Evolutionary conservation across 1,140 invertebrate genomes (phyloP).

Genomic region (Trissolcus basalis): DNA sequence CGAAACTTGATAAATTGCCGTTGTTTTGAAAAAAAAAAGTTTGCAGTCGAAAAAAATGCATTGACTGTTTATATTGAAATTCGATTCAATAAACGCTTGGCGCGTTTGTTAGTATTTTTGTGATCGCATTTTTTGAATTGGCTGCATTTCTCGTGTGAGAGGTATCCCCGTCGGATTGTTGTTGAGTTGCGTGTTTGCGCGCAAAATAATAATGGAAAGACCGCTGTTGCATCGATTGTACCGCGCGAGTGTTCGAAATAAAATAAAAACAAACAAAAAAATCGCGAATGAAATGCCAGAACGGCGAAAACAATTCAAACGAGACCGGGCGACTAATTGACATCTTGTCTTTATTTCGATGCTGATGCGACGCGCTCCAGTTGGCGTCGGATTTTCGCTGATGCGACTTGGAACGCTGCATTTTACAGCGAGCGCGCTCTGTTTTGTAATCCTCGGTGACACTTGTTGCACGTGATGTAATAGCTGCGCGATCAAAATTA

Average conservation of each 20-base stretch:
- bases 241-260: neutral
- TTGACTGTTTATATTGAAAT: slow-evolving; percentile 57
- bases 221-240: slow-evolving; percentile 22
- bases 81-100: slow-evolving; percentile 50
- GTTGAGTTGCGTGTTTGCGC: slow-evolving; percentile 36
- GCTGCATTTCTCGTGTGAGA: slow-evolving; percentile 31
- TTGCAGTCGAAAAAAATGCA: slow-evolving; percentile 32
- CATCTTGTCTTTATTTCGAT: slow-evolving; percentile 8
- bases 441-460: slow-evolving; percentile 57
- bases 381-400: slow-evolving; percentile 31
- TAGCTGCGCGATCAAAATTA: slow-evolving; percentile 44
- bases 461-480: slow-evolving; percentile 58
- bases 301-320: slow-evolving; percentile 9
- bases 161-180: slow-evolving; percentile 38
- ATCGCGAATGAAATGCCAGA: slow-evolving; percentile 10
- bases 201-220: slow-evolving; percentile 43
- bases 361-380: slow-evolving; percentile 10
- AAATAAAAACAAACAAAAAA: slow-evolving; percentile 7
- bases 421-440: slow-evolving; percentile 37
- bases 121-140: slow-evolving; percentile 54
- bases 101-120: slow-evolving; percentile 53
- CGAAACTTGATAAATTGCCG: slow-evolving; percentile 58
- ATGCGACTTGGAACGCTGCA: slow-evolving; percentile 24
- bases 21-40: slow-evolving; percentile 50
- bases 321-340: neutral